phyloP scores from a whole-genome alignment of 2,888 invertebrate species.

The Carcina quercana region DNA sequence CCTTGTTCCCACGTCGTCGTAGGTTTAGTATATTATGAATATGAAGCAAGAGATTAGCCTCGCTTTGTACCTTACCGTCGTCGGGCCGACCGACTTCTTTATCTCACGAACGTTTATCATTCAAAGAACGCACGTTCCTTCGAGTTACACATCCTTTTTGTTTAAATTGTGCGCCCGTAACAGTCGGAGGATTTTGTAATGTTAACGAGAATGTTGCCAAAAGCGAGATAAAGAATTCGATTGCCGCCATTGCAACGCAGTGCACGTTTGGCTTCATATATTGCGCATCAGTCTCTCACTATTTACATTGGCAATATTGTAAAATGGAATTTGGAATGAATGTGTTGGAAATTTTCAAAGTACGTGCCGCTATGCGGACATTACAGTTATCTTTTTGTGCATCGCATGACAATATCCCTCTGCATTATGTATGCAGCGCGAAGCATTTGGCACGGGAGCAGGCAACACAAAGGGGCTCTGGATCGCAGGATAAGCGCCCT shows the following conservation, averaged over 20 bases:
- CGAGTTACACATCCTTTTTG: slow-evolving; percentile 3
- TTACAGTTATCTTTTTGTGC: slow-evolving; percentile 45
- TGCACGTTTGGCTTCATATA: too few species aligned
- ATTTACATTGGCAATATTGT: not conserved
- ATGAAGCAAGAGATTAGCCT: slow-evolving; percentile 38
- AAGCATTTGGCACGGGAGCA: slow-evolving; percentile 51
- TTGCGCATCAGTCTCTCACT: too few species aligned
- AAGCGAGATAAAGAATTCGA: not conserved
- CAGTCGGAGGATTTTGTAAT: slow-evolving; percentile 1
- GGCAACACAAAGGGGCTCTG: slow-evolving; percentile 47
- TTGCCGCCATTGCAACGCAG: not conserved
- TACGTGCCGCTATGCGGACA: slow-evolving; percentile 22
- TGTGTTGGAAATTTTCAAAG: slow-evolving; percentile 8
- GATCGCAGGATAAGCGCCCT: slow-evolving; percentile 53
- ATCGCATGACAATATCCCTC: slow-evolving; percentile 42
- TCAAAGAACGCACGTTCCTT: slow-evolving; percentile 21
- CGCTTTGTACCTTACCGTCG: slow-evolving; percentile 32
- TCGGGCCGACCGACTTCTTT: slow-evolving; percentile 33
- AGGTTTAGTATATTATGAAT: slow-evolving; percentile 37
- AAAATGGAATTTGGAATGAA: slow-evolving; percentile 12
- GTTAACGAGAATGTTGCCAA: slow-evolving; percentile 1
- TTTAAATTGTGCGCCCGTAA: slow-evolving; percentile 3
- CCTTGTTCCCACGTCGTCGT: slow-evolving; percentile 41
- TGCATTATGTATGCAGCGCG: slow-evolving; percentile 52
- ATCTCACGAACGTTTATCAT: slow-evolving; percentile 36